Base-by-base conservation (phyloP, 2,888 invertebrate species). In the Aplocera efformata region DNA sequence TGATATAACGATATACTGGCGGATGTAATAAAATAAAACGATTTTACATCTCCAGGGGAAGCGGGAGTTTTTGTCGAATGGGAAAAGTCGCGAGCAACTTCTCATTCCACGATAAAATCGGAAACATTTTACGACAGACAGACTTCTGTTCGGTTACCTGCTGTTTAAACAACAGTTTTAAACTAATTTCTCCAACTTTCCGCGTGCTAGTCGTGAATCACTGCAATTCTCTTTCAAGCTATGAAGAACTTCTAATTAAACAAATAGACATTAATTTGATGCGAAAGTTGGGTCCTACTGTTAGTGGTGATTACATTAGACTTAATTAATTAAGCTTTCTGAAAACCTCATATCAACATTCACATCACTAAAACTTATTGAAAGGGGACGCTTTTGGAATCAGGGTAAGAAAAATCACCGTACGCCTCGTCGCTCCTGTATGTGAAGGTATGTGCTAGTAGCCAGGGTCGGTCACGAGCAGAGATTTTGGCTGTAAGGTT, bases 11-110 rank as follows among this genome's bases (percentile, higher is more conserved):
- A 81, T 85, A 83, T 84, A 85, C 79, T 75, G 77, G 72, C 72
- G 84, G 84, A 84, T 83, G 83, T 83, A 84, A 86, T 86, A 88
- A 85, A 88, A 88, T 86, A 84, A 88, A 88, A 86, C 85, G 84
- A 85, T 86, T 88, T 86, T 84, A 86, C 86, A 85, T 86, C 84
- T 83, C 76, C 72, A 73, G 78, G 82, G 83, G 81, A 80, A 79
- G 75, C 72, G 80, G 80, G 77, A 81, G 81, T 84, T 85, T 86
- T 84, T 84, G 79, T 77, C 75, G 79, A 86, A 86, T 82, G 79
- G 81, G 81, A 80, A 84, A 84, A 84, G 79, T 86, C 79, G 81
- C 82, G 67, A 72, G 84, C 82, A 76, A 83, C 80, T 85, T 84
- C 84, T 85, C 85, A 81, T 85, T 84, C 73, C 65, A 72, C 77